Evolutionary conservation across 2,888 invertebrate genomes (phyloP), one percentile per base, ranked within the genome.

Genomic region (Ennomos erosarius): DNA sequence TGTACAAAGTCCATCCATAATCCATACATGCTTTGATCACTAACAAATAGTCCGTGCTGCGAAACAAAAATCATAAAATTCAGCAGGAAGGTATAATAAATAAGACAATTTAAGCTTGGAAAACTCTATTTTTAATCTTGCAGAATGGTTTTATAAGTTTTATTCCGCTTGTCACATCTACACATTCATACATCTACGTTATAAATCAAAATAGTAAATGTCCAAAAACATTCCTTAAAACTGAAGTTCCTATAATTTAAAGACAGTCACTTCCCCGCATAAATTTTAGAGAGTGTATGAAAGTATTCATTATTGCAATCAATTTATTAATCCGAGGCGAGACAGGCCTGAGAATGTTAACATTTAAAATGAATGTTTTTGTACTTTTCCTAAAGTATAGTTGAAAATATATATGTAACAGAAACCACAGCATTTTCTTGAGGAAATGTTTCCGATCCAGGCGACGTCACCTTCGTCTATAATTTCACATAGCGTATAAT

Each of bases 1-100:
- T 76, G 72, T 76, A 78, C 75, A 78, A 66, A 67, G 67, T 65
- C 62, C 66, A 68, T 61, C 55, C 64, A 64, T 50, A 67, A 67
- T 65, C 62, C 66, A 68, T 61, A 57, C 64, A 64, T 50, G 47
- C 59, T 52, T 61, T 62, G 65, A 58, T 64, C 26, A 26, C 67
- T 56, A 53, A 65, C 12, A 53, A 58, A 60, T 62, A 60, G 61
- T 55, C 60, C 59, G 57, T 67, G 62, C 62, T 60, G 60, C 68
- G 56, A 65, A 67, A 70, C 67, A 67, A 68, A 68, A 63, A 36
- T 62, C 60, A 68, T 59, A 58, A 64, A 64, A 33, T 16, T 59
- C 48, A 44, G 42, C 51, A 51, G 46, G 33, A 46, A 40, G 40
- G 8, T 38, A 10, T 9, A 57, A 49, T n/a, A 42, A 51, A 2